Evolutionary conservation across 2,888 invertebrate genomes (phyloP), one percentile per base, ranked within the genome.

Genomic region (Apamea sordens): DNA sequence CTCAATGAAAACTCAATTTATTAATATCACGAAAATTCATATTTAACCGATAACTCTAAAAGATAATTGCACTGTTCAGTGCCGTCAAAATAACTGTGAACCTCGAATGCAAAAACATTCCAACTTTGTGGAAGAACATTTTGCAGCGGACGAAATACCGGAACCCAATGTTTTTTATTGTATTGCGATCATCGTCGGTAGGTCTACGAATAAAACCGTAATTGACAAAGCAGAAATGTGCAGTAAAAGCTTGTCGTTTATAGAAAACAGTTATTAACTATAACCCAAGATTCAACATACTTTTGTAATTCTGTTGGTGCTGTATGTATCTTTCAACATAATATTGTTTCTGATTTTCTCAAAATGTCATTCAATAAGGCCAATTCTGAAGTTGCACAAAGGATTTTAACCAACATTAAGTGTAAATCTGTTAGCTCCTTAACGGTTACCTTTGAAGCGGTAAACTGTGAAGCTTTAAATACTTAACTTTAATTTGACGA

Each of bases 401-500:
- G 5, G 7, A 73, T 44, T 50, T 44, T 61, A n/a, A 73, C 44
- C 18, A 32, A 73, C 18, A 64, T 64, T 74, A 56, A n/a, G 80
- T 84, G n/a, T 87, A 67, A 85, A 87, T 0, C 85, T 79, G 63
- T 87, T 72, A 84, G 18, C 85, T 77, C 67, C 82, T 80, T 79
- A 79, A 77, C 64, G 61, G 44, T 50, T 63, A 68, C 74, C 74
- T 71, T 72, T 86, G 79, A 83, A 75, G 79, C 76, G 84, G 76
- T 79, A 84, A 85, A 84, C 87, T 80, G 71, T 79, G 68, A 87
- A 76, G 67, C n/a, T 86, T 82, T 67, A 73, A 80, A 67, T 86
- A 78, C 79, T 76, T 88, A 88, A 67, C 65, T 72, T 84, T 79
- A 87, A 84, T 84, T 87, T 77, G 85, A 73, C 74, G 63, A 87